Evolutionary conservation across 1,140 invertebrate genomes (phyloP), one percentile per base, ranked within the genome.

Genomic region (Lepidotrigona ventralis): DNA sequence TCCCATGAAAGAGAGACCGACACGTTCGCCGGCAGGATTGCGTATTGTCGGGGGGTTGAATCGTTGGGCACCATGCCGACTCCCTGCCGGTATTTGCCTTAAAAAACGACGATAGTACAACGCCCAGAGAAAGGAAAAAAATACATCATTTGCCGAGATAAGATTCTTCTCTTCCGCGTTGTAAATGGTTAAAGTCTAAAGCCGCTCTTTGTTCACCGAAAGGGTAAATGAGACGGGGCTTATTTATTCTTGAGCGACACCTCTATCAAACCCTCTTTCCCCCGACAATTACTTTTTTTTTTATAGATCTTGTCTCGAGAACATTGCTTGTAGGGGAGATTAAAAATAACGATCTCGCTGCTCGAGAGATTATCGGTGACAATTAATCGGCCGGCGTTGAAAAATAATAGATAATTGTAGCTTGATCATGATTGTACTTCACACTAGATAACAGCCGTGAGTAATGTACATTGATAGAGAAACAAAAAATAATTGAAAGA

Each of bases 1-100:
- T 71, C 56, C 53, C 64, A 53, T 68, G 77, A 76, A 79, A 79
- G 26, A 70, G 86, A 85, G 79, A 88, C 63, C 39, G 51, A 66
- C 29, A 77, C n/a, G 56, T 84, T 78, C 81, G 72, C 58, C 77
- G 63, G 15, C 58, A 29, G 60, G 58, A 73, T 63, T 66, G 69
- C 56, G 60, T 81, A 56, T 64, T 53, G 26, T 46, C 51, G 73
- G n/a, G 29, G 39, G 56, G 8, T 54, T 15, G 29, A 46, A 56
- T 68, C n/a, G 15, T 39, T 19, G n/a, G 23, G 0, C 21, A n/a
- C 1, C n/a, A 23, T 60, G 33, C n/a, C 14, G 12, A 33, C 26
- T 15, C 11, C 77, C 33, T 17, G 46, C 17, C 19, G 29, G 8
- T 4, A n/a, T 23, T 14, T 60, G n/a, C 4, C 21, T 69, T 51